Evolutionary conservation across 2,888 invertebrate species (phyloP), one percentile per base, ranked within the genome.

Genomic region (Drosophila picticornis): DNA sequence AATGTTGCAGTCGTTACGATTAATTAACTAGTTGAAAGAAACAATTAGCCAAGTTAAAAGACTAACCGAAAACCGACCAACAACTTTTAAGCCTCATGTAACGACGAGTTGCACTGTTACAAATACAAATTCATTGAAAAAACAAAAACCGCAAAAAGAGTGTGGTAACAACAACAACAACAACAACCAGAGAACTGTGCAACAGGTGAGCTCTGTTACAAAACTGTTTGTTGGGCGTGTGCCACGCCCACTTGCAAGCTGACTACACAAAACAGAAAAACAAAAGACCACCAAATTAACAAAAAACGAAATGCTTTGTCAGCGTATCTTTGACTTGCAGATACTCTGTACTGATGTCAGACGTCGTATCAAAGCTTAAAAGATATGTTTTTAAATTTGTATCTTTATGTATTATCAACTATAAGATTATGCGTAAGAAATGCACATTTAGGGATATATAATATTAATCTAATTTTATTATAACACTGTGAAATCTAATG

Each of bases 181-280:
- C 13, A 58, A 38, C 10, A 59, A 60, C 29, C 40, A 46, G 22
- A 52, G 32, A 40, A 48, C 36, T 62, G 64, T 56, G 77, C 81
- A 78, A 78, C 77, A 80, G 67, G 77, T 76, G 50, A 61, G 63
- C 43, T 19, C 13, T 7, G 40, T 78, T 78, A 76, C 77, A 64
- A 76, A 55, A 76, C 61, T 31, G 46, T 61, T 31, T 36, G 22
- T 32, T 50, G 36, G 43, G 31, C 60, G 71, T 10, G 36, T 6
- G 58, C 27, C 76, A 71, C 63, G 80, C 77, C 77, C 61, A 50
- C 80, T 46, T 51, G 34, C 22, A 50, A 63, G 48, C 53, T 48
- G 48, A 50, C 19, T 34, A 34, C 50, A 57, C 13, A 46, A 25
- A 7, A 16, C 22, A 13, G n/a, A 46, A 25, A 59, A 61, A 70